Evolutionary conservation across 2,113 vertebrate genomes (phyloP), one percentile per base, ranked within the genome.

Genomic region (Odontophorus gujanensis): DNA sequence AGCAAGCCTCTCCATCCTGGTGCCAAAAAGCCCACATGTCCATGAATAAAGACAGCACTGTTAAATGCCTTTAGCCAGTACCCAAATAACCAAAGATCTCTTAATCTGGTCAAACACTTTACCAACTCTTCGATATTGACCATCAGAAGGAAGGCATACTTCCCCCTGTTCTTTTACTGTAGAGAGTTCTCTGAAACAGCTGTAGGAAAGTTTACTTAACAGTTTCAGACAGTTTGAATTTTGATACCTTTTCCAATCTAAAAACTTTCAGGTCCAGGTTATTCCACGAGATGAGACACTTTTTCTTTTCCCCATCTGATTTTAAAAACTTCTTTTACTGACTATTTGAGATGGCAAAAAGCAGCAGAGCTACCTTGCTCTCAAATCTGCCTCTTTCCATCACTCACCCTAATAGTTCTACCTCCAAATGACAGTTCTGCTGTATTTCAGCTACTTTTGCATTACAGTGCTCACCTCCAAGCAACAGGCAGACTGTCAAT

Each of bases 1-100:
- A 2, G 0, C 3, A 25, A 51, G 71, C 10, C 26, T 75, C 43
- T 47, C 12, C 62, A 68, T 89, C 51, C 58, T 4, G 0, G 28
- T 92, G 93, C 79, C 90, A 93, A 89, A 79, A 76, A 9, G 4
- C 26, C 76, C 78, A 73, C 59, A 68, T 50, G 91, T 11, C 62
- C 21, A 13, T 67, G 79, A 68, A 96, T 75, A 96, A 95, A 90
- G 81, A 85, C 5, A 80, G 84, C 53, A 90, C 47, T 95, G 67
- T 71, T 81, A 45, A 74, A 57, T 30, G 45, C 72, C 2, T 20
- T 58, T 13, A 40, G 43, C 62, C 84, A 63, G 2, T 15, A 48
- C 28, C 65, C 66, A 47, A n/a, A 45, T 73, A 63, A 71, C 19
- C 76, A 83, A 83, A 68, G 65, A 67, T 5, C 57, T 91, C 82